A percentile compares a stretch with the other conserved stretches of the same genome.
These are phyloP conservation scores for Columba livia DNA, from an alignment of 2,113 vertebrate species.

Conservation along the genomic window DNA sequence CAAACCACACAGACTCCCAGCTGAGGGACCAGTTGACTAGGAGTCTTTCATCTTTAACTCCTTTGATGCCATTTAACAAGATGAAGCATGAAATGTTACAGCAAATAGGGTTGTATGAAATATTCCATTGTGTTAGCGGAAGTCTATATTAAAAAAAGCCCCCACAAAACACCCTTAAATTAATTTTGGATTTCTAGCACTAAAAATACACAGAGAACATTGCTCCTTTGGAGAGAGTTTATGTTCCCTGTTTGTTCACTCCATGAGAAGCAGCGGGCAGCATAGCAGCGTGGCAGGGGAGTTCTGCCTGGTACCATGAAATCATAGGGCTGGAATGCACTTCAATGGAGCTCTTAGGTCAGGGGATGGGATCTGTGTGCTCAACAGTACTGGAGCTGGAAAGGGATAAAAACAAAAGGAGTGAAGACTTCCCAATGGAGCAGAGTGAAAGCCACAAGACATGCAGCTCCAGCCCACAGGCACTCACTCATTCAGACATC, in stretches of 20 bases:
- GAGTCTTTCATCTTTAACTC: slow-evolving; percentile 62
- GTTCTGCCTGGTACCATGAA: slow-evolving; percentile 73
- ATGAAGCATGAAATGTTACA: slow-evolving; percentile 7
- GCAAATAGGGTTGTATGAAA: slow-evolving; percentile 58
- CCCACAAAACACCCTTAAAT: slow-evolving; percentile 34
- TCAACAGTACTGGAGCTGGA: slow-evolving; percentile 61
- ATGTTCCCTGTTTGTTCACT: slow-evolving; percentile 68
- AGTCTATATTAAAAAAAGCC: slow-evolving; percentile 64
- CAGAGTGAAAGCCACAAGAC: slow-evolving; percentile 69
- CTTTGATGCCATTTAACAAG: slow-evolving; percentile 45
- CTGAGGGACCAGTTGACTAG: slow-evolving; percentile 21
- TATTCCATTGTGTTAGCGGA: slow-evolving; percentile 66
- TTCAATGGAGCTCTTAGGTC: slow-evolving; percentile 59
- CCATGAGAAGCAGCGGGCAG: slow-evolving; percentile 67
- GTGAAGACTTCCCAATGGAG: slow-evolving; percentile 51
- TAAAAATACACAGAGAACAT: slow-evolving; percentile 75
- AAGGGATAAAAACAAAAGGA: slow-evolving; percentile 71
- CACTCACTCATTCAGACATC: slow-evolving; percentile 36
- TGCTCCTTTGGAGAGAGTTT: slow-evolving; percentile 61
- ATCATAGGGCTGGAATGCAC: slow-evolving; percentile 78
- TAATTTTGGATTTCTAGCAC: slow-evolving; percentile 63
- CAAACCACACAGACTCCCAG: slow-evolving; percentile 25
- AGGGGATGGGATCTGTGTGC: slow-evolving; percentile 60
- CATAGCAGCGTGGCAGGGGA: slow-evolving; percentile 72
- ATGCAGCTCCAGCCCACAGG: slow-evolving; percentile 56